Evolutionary conservation across 2,888 invertebrate species (phyloP), one percentile per base, ranked within the genome.

Genomic region (Campoplex nolae): DNA sequence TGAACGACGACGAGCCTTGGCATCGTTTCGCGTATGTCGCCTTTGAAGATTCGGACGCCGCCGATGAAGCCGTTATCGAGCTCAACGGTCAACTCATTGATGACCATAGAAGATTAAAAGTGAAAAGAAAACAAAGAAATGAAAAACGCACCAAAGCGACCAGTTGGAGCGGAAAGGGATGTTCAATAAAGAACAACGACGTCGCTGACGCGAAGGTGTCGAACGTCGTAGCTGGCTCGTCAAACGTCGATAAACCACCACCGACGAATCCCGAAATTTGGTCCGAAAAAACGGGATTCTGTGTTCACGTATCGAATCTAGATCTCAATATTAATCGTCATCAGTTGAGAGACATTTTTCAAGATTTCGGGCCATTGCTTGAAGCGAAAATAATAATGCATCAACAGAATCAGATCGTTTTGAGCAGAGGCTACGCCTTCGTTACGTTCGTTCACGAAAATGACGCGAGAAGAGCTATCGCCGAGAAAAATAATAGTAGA

Each of bases 11-110:
- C 89, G 97, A 98, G 94, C 98, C 98, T 9, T 97, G 98, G 32
- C 98, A 98, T 94, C 99, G 99, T 48, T 99, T 99, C 95, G 99
- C 99, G 42, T 99, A 99, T 96, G 99, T 99, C 83, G 99, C 99
- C 70, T 99, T 98, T 95, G 99, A 99, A 95, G 98, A 98, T 92
- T 98, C 99, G 42, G 99, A 99, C 95, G 97, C 97, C 87, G 99
- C 99, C 82, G 99, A 99, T 94, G 97, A 97, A 92, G 99, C 99
- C 89, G 98, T 99, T 38, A 96, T 97, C 90, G 98, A 98, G 79
- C 95, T 99, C 77, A 98, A 99, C 95, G 98, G 98, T 54, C 98
- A 98, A 93, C 98, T 98, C 93, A 95, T 98, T 88, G 95, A 96
- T 51, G 98, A 98, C 93, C 97, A 97, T 42, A 98, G 98, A 94